A percentile compares a stretch with the other conserved stretches of the same genome.
Conservation (phyloP, 2,797 vertebrate species). For the Eospalax fontanierii region DNA sequence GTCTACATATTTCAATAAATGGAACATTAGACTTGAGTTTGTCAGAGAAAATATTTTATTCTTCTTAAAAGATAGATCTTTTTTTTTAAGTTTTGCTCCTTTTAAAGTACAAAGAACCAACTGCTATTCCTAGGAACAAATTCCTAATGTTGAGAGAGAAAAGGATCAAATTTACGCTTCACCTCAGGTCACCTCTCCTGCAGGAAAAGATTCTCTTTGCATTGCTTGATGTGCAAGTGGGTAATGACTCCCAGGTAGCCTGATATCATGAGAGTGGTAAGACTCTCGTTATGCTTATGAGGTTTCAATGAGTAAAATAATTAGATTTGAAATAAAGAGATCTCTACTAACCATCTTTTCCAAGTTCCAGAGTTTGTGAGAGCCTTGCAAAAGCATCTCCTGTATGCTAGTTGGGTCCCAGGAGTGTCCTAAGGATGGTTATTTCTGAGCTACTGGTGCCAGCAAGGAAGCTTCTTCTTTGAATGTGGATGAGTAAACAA, state of each 20-base stretch:
- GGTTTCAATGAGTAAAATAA: slow-evolving; percentile 69
- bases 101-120: background rate
- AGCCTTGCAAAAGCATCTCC: slow-evolving; percentile 54
- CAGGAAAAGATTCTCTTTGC: background rate
- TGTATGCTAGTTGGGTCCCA: slow-evolving; percentile 69
- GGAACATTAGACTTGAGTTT: background rate
- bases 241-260: background rate
- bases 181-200: background rate
- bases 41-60: background rate
- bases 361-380: slow-evolving; percentile 53
- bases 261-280: slow-evolving; percentile 36
- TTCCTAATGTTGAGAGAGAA: background rate
- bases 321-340: slow-evolving; percentile 76
- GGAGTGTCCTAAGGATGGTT: slow-evolving; percentile 73
- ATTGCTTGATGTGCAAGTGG: background rate
- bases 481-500: slow-evolving; percentile 79
- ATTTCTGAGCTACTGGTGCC: slow-evolving; percentile 80
- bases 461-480: slow-evolving; percentile 67
- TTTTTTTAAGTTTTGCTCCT: background rate
- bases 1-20: slow-evolving; percentile 8
- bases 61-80: no score
- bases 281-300: slow-evolving; percentile 45
- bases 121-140: background rate
- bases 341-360: slow-evolving; percentile 52
- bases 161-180: background rate